These are phyloP conservation scores for Sander lucioperca DNA, from an alignment of 2,113 vertebrate species.

Conservation along the genomic window DNA sequence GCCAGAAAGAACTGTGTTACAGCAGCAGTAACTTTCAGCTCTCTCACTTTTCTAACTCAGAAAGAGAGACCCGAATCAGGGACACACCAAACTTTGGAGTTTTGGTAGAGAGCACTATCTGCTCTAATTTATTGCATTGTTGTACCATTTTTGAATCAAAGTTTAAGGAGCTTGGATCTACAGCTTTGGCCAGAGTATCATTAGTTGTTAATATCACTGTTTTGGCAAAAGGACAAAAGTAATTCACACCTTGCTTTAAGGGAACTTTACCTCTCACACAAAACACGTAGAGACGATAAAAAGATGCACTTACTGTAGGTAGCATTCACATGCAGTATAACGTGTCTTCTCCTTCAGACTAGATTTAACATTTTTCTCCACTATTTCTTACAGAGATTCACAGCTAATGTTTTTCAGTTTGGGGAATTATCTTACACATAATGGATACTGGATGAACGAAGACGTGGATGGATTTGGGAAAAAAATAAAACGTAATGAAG, in stretches of 20 bases:
- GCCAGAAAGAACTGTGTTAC: slow-evolving; percentile 81
- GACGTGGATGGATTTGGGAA: slow-evolving; percentile 43
- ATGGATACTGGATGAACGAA: slow-evolving; percentile 62
- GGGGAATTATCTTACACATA: slow-evolving; percentile 80
- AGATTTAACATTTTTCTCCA: slow-evolving; percentile 79
- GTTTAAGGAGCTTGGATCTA: slow-evolving; percentile 58
- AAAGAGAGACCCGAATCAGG: slow-evolving; percentile 47
- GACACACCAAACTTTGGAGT: slow-evolving; percentile 54
- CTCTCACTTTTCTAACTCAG: slow-evolving; percentile 63
- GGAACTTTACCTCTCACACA: slow-evolving; percentile 89
- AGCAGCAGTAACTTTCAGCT: slow-evolving; percentile 72
- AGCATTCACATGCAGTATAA: slow-evolving; percentile 94
- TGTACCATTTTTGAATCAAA: slow-evolving; percentile 63
- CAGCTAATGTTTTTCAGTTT: slow-evolving; percentile 81
- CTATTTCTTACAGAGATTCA: slow-evolving; percentile 84
- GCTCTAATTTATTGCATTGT: slow-evolving; percentile 81
- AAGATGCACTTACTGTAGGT: slow-evolving; percentile 87
- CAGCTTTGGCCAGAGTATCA: slow-evolving; percentile 78
- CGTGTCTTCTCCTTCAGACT: slow-evolving; percentile 81
- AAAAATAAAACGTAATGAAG: slow-evolving; percentile 30
- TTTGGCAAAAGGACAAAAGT: slow-evolving; percentile 88
- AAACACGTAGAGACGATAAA: slow-evolving; percentile 88
- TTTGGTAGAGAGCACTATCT: slow-evolving; percentile 56
- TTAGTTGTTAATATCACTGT: slow-evolving; percentile 82
- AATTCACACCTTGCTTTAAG: slow-evolving; percentile 84